Evolutionary conservation across 2,113 vertebrate genomes (phyloP).

Genomic region (Orthonyx spaldingii): DNA sequence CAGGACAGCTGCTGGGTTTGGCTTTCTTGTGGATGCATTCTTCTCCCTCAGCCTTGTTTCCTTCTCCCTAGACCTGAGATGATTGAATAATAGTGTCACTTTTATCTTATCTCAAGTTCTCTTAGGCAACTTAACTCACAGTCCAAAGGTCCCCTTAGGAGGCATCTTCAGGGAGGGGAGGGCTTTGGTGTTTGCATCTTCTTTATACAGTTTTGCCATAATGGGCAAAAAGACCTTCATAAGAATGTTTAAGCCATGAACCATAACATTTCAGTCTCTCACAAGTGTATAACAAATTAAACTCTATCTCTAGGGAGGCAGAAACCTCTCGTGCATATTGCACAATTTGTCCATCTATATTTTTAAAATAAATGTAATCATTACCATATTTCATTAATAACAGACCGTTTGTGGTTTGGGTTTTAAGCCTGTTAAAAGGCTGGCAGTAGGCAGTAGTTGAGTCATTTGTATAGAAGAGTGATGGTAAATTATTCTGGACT

Average conservation of each 20-base stretch:
- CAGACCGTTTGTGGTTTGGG: not conserved
- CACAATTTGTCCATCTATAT: not conserved
- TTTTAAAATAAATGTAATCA: not conserved
- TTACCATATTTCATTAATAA: slow-evolving; percentile 4
- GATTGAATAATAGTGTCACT: not conserved
- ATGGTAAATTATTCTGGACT: slow-evolving; percentile 16
- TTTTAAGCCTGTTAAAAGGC: slow-evolving; percentile 1
- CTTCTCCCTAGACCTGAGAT: not conserved
- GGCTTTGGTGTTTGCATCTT: not conserved
- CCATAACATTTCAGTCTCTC: not conserved
- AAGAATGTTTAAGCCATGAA: not conserved
- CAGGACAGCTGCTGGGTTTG: not conserved
- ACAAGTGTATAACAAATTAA: not conserved
- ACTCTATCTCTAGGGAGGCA: not conserved
- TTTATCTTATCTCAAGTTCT: not conserved
- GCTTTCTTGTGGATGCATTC: not conserved
- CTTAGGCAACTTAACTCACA: not conserved
- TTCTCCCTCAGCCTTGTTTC: not conserved
- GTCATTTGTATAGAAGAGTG: not conserved
- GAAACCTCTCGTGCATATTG: not conserved
- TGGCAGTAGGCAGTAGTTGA: not conserved
- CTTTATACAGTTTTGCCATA: not conserved
- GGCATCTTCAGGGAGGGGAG: not conserved
- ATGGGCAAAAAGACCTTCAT: not conserved
- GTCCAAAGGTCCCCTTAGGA: not conserved